Evolutionary conservation across 2,113 vertebrate genomes (phyloP).

Genomic region (Balaeniceps rex): DNA sequence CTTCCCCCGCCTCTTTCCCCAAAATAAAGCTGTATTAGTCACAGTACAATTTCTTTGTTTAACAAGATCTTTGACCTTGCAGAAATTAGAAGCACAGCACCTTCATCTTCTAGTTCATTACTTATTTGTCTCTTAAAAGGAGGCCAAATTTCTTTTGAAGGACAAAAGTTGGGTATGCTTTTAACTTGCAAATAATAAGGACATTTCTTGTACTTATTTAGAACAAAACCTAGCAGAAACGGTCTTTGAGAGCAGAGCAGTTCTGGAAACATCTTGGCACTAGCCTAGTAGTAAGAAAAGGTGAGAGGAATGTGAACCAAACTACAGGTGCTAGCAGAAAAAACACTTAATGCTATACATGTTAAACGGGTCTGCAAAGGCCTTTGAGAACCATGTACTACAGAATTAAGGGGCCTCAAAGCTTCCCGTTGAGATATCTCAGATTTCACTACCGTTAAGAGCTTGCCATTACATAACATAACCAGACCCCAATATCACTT

Average conservation of each 20-base stretch:
- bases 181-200: neutral
- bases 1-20: neutral
- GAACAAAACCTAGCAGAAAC: neutral
- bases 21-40: neutral
- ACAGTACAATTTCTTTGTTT: neutral
- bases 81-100: neutral
- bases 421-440: conserved; percentile 18
- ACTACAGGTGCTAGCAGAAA: conserved; percentile 23
- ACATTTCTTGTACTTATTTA: neutral
- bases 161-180: neutral
- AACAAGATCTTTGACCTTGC: neutral
- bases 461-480: neutral
- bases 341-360: neutral
- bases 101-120: neutral
- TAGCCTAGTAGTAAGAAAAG: neutral
- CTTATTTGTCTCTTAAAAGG: neutral
- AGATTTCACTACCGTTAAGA: conserved; percentile 28
- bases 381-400: conserved; percentile 13
- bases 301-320: conserved; percentile 15
- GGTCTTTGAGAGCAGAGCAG: neutral
- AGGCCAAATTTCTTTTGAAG: neutral
- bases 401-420: conserved; percentile 21
- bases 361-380: conserved; percentile 13
- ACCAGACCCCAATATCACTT: conserved; percentile 5
- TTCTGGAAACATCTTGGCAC: conserved; percentile 6